A percentile compares a stretch with the other conserved stretches of the same genome.
phyloP scores from a whole-genome alignment of 2,797 vertebrate genomes.

The Cyclura pinguis region DNA sequence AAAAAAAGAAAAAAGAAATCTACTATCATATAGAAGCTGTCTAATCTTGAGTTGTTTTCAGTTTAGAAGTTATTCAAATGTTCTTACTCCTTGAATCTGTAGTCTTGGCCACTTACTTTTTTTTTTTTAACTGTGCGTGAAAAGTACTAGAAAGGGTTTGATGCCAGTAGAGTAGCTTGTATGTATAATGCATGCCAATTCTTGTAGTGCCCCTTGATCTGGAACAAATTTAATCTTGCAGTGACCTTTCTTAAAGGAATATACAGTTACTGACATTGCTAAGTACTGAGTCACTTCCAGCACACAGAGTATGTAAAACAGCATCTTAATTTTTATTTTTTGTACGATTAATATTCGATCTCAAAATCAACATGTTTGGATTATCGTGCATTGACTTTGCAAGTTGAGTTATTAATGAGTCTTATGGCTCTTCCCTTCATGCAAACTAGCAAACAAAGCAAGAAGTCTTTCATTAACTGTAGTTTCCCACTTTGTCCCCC shows the following conservation, averaged over 20 bases:
- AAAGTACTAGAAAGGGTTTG: slow-evolving; percentile 56
- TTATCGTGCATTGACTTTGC: neutral
- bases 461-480: neutral
- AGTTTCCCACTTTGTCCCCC: neutral
- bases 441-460: neutral
- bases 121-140: slow-evolving; percentile 50
- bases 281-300: slow-evolving; percentile 34
- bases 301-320: slow-evolving; percentile 48
- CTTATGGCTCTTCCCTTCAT: neutral
- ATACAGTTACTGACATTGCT: slow-evolving; percentile 56
- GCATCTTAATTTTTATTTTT: slow-evolving; percentile 48
- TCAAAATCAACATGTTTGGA: neutral
- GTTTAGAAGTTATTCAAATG: slow-evolving; percentile 50
- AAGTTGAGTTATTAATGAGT: neutral
- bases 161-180: slow-evolving; percentile 60
- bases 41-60: slow-evolving; percentile 45
- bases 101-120: slow-evolving; percentile 36
- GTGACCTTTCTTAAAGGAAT: slow-evolving; percentile 62
- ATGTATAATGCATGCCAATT: slow-evolving; percentile 69
- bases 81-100: slow-evolving; percentile 16
- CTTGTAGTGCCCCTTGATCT: slow-evolving; percentile 62
- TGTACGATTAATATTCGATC: slow-evolving; percentile 10
- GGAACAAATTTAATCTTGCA: slow-evolving; percentile 70
- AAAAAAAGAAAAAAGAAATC: neutral
- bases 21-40: slow-evolving; percentile 43